phyloP scores from a whole-genome alignment of 2,888 invertebrate species.

The Eupithecia tripunctaria region DNA sequence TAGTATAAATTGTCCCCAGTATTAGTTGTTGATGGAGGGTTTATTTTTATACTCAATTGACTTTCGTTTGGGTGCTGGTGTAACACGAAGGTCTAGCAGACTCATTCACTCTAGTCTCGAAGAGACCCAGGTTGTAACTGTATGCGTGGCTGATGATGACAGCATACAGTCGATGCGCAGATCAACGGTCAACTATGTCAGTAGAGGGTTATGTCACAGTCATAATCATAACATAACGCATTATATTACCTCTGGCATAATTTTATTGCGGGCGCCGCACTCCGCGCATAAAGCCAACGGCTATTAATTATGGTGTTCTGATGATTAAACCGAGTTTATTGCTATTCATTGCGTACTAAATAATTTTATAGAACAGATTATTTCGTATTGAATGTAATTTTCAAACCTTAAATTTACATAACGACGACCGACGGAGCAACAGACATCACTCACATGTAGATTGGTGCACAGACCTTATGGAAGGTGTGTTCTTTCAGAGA shows the following conservation, averaged over 20 bases:
- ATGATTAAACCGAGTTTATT: constrained; percentile 1
- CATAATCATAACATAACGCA: constrained; percentile 1
- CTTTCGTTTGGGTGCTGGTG: too few relatives aligned
- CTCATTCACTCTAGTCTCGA: too few relatives aligned
- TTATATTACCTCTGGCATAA: constrained; percentile 5
- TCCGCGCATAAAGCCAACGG: constrained; percentile 14
- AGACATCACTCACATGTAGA: background rate
- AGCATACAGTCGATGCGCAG: background rate
- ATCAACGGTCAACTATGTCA: constrained; percentile 13
- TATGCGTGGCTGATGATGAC: background rate
- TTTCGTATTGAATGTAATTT: background rate
- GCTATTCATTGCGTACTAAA: background rate
- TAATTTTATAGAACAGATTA: background rate
- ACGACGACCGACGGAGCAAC: background rate
- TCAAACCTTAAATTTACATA: background rate
- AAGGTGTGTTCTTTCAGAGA: background rate
- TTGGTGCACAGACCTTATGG: background rate
- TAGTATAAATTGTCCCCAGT: background rate
- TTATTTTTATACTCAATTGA: too few relatives aligned
- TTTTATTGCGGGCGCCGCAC: constrained; percentile 1
- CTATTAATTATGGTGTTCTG: constrained; percentile 21
- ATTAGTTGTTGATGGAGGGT: background rate
- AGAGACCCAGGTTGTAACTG: background rate
- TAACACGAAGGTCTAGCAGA: too few relatives aligned
- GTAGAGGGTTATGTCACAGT: constrained; percentile 20